These are phyloP conservation scores for Acanthacorydalis orientalis DNA, from an alignment of 2,888 invertebrate species.

Conservation along the genomic window DNA sequence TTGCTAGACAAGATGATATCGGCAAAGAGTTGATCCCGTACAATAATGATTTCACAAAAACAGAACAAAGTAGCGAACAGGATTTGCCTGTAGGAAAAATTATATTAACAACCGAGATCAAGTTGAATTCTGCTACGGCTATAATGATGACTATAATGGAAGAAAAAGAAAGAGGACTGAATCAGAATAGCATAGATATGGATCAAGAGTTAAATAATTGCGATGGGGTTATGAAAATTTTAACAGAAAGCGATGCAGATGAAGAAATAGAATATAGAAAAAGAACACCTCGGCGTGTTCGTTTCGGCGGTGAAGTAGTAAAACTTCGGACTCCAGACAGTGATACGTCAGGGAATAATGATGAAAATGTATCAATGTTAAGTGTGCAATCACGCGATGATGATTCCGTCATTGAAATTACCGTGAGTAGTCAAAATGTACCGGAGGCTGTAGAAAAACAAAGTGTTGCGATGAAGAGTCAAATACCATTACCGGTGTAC, in stretches of 20 bases:
- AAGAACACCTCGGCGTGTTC: slow-evolving; percentile 52
- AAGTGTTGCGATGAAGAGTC: slow-evolving; percentile 18
- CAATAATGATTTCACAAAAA: background rate
- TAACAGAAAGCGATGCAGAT: slow-evolving; percentile 39
- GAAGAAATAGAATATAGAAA: slow-evolving; percentile 33
- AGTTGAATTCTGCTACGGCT: slow-evolving; percentile 62
- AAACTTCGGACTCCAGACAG: slow-evolving; percentile 76
- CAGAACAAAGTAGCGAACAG: background rate
- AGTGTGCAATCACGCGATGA: slow-evolving; percentile 10
- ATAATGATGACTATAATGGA: slow-evolving; percentile 74
- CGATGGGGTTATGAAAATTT: slow-evolving; percentile 38
- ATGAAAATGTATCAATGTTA: slow-evolving; percentile 7
- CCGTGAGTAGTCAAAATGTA: slow-evolving; percentile 8
- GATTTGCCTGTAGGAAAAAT: slow-evolving; percentile 38
- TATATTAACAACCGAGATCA: slow-evolving; percentile 68
- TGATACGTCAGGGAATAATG: slow-evolving; percentile 32
- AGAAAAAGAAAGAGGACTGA: slow-evolving; percentile 26
- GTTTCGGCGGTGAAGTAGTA: slow-evolving; percentile 74
- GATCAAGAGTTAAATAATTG: slow-evolving; percentile 27
- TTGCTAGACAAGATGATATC: background rate
- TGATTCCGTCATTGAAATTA: slow-evolving; percentile 12
- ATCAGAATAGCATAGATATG: slow-evolving; percentile 14
- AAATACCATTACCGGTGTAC: slow-evolving; percentile 30
- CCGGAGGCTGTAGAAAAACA: slow-evolving; percentile 8
- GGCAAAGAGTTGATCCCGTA: background rate